A percentile compares a stretch with the other conserved stretches of the same genome.
Conservation (phyloP, 1,140 invertebrate genomes). For the Psix sp. region DNA sequence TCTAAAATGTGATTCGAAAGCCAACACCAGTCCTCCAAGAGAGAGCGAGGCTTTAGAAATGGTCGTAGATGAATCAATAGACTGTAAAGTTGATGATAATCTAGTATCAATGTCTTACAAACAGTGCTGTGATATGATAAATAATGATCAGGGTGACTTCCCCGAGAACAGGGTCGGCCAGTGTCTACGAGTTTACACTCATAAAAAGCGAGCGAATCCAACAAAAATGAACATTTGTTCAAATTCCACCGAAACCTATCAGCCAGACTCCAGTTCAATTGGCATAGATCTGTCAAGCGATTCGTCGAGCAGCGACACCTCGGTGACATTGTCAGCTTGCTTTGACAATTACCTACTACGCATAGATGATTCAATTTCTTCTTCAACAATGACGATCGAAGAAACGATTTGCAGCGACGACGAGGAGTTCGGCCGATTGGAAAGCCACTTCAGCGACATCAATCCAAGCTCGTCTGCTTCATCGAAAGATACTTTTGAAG, state of each 20-base stretch:
- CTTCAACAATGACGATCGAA: conserved; percentile 49
- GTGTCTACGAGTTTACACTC: conserved; percentile 71
- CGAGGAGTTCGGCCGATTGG: conserved; percentile 14
- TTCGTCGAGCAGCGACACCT: conserved; percentile 62
- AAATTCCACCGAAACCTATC: conserved; percentile 53
- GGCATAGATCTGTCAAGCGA: conserved; percentile 71
- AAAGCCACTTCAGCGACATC: conserved; percentile 29
- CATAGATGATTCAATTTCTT: too few relatives aligned
- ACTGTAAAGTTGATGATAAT: conserved; percentile 30
- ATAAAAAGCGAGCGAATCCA: conserved; percentile 65
- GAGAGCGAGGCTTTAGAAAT: too few relatives aligned
- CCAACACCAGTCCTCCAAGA: too few relatives aligned
- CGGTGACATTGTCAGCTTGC: conserved; percentile 66
- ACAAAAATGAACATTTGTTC: conserved; percentile 53
- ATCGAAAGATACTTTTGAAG: conserved; percentile 60
- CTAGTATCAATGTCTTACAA: conserved; percentile 55
- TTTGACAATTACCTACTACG: conserved; percentile 69
- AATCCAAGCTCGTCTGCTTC: conserved; percentile 18
- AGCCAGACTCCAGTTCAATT: conserved; percentile 60
- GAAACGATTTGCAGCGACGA: conserved; percentile 44
- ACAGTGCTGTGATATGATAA: conserved; percentile 68
- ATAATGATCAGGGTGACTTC: conserved; percentile 63
- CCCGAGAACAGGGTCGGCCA: conserved; percentile 65
- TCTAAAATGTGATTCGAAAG: too few relatives aligned
- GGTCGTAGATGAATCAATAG: conserved; percentile 22